phyloP scores from a whole-genome alignment of 2,797 vertebrate species.

The Enteromius fasciolatus region DNA sequence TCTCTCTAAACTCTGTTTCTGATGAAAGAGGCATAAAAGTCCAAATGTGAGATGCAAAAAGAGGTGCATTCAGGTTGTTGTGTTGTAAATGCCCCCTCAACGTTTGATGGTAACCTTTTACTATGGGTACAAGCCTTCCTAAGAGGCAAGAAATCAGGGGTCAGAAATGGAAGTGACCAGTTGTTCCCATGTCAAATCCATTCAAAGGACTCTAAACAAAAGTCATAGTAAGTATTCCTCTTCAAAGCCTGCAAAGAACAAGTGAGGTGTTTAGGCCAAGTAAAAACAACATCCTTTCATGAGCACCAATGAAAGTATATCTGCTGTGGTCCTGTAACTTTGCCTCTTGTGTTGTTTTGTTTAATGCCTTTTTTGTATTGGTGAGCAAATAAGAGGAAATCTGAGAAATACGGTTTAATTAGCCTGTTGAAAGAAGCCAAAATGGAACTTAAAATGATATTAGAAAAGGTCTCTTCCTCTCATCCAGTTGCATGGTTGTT shows the following conservation, averaged over 20 bases:
- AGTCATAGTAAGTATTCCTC: constrained; percentile 96
- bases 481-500: constrained; percentile 43
- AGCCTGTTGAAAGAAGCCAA: background rate
- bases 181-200: constrained; percentile 93
- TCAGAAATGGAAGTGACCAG: constrained; percentile 90
- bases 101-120: constrained; percentile 92
- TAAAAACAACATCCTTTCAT: constrained; percentile 52
- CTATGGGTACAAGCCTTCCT: constrained; percentile 94
- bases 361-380: constrained; percentile 25
- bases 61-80: constrained; percentile 96
- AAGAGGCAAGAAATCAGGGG: constrained; percentile 83
- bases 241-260: constrained; percentile 58
- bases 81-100: constrained; percentile 89
- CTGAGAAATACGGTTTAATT: constrained; percentile 4
- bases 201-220: constrained; percentile 93
- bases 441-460: background rate
- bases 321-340: constrained; percentile 43
- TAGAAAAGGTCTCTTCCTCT: background rate
- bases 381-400: constrained; percentile 28
- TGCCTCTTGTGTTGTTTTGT: constrained; percentile 36
- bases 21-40: constrained; percentile 90
- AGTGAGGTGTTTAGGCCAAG: constrained; percentile 49
- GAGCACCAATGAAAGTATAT: constrained; percentile 57
- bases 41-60: constrained; percentile 78
- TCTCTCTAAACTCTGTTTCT: constrained; percentile 86